phyloP scores from a whole-genome alignment of 1,140 invertebrate species.

The Octopus bimaculoides region DNA sequence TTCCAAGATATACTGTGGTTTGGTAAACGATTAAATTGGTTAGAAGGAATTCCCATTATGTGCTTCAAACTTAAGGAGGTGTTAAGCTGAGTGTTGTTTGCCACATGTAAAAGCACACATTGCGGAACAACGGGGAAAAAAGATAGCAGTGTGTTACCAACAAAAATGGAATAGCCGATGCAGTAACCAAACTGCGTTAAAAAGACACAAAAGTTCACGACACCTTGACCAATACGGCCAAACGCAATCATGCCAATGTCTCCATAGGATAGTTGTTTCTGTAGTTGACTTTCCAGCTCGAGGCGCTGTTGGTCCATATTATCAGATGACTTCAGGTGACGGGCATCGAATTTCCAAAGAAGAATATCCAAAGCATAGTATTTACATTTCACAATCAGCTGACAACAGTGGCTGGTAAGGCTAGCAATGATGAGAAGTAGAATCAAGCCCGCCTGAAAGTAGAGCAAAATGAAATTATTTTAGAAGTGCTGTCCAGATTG shows the following conservation, averaged over 20 bases:
- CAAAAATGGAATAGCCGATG: conserved; percentile 51
- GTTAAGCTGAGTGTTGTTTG: too few species aligned
- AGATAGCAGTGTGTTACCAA: conserved; percentile 48
- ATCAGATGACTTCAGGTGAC: not conserved
- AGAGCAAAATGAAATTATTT: conserved; percentile 17
- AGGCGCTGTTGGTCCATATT: conserved; percentile 7
- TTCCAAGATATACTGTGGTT: not conserved
- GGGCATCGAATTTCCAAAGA: conserved; percentile 17
- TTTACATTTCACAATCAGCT: conserved; percentile 53
- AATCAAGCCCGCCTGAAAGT: conserved; percentile 44
- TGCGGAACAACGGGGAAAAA: conserved; percentile 35
- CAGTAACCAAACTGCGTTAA: conserved; percentile 54
- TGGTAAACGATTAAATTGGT: too few species aligned
- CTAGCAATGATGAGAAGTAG: conserved; percentile 43
- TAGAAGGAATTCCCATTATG: too few species aligned
- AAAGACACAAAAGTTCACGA: conserved; percentile 47
- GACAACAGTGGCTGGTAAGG: conserved; percentile 53
- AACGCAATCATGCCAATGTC: conserved; percentile 44
- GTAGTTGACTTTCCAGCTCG: conserved; percentile 3
- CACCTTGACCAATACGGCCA: conserved; percentile 37
- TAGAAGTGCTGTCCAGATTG: too few species aligned
- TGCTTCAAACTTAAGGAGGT: too few species aligned
- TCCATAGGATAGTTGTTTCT: conserved; percentile 40
- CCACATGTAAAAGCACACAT: conserved; percentile 9
- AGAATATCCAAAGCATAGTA: conserved; percentile 38